phyloP scores from a whole-genome alignment of 2,113 vertebrate species.

The Oplegnathus fasciatus region DNA sequence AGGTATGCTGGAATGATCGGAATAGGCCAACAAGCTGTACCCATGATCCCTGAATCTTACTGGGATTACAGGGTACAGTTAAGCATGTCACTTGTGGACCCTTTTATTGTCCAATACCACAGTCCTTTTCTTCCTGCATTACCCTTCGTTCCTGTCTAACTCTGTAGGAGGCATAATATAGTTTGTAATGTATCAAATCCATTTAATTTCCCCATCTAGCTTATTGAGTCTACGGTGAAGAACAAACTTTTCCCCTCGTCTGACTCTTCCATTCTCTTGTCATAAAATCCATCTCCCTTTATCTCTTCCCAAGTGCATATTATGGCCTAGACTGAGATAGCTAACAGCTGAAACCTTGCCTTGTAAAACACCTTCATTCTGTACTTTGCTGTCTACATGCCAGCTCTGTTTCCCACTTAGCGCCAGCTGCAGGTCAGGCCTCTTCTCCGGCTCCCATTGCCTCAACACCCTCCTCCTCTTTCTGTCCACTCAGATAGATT shows the following conservation, averaged over 20 bases:
- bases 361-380: conserved; percentile 57
- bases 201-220: neutral
- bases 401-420: conserved; percentile 64
- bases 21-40: conserved; percentile 74
- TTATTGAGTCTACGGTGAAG: neutral
- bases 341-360: conserved; percentile 73
- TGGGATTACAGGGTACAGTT: conserved; percentile 60
- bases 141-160: neutral
- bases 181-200: neutral
- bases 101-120: conserved; percentile 17
- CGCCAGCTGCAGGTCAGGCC: conserved; percentile 54
- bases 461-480: conserved; percentile 71
- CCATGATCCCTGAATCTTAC: conserved; percentile 59
- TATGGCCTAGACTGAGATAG: conserved; percentile 53
- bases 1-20: conserved; percentile 72
- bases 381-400: conserved; percentile 46
- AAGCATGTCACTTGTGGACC: conserved; percentile 5
- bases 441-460: conserved; percentile 40
- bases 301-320: conserved; percentile 21
- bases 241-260: neutral
- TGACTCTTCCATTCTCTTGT: neutral
- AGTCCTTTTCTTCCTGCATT: neutral
- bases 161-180: neutral
- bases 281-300: neutral
- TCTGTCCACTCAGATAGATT: conserved; percentile 70